Base-by-base conservation (phyloP, 1,140 invertebrate species). In the Zelostemma sp. region DNA sequence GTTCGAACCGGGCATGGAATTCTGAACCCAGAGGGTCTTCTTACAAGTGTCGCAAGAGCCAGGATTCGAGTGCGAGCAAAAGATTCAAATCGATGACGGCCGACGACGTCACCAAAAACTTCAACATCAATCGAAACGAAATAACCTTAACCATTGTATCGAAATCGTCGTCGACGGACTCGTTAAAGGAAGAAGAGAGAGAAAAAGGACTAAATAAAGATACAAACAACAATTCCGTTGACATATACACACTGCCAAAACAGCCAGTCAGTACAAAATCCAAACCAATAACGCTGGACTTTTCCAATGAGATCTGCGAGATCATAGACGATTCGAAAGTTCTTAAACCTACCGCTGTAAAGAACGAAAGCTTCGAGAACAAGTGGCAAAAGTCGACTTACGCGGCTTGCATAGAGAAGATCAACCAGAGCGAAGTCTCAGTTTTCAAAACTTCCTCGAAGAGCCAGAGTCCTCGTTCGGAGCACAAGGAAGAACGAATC, bases 101-200 rank as follows among this genome's bases (percentile, higher is more conserved):
- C 0, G 64, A 63, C 6, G 64, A 59, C 51, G 54, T 68, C 9
- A 64, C 53, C 8, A 57, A 61, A 18, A 19, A 68, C n/a, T 64
- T 65, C 35, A 54, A 63, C 11, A 58, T 75, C 5, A 72, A 62
- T 19, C 60, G 62, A 16, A 28, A 53, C 2, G 73, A 75, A 54
- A 69, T 75, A 14, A 75, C 73, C 9, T 31, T 75, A 33, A 73
- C 73, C 5, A 3, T 59, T 14, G 58, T 69, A 21, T 17, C 11
- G 14, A 49, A 16, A 57, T 51, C 25, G 58, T 60, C 55, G 1
- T 49, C 35, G 35, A 59, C 35, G 2, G 2, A 38, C 14, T 38
- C 35, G 2, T 4, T 11, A 38, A 38, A 38, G 9, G 35, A 38
- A 9, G 14, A 38, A 11, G 35, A 38, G 14, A 12, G 14, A 38